These are phyloP conservation scores for Eospalax fontanierii DNA, from an alignment of 2,797 vertebrate species.

Conservation along the genomic window DNA sequence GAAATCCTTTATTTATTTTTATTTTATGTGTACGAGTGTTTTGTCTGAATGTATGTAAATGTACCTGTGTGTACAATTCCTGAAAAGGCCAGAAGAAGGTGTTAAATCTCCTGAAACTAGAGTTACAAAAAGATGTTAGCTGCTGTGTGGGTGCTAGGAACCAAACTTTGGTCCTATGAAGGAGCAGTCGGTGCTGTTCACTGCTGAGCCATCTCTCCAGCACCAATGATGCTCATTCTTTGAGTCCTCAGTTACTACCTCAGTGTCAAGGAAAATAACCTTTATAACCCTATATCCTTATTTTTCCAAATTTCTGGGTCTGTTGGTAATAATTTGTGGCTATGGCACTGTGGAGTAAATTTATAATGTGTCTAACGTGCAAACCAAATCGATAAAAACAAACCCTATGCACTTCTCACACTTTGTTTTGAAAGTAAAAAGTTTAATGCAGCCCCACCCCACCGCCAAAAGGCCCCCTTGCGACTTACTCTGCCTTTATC, in stretches of 20 bases:
- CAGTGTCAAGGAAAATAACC: not conserved
- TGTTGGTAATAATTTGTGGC: no score
- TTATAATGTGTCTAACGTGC: not conserved
- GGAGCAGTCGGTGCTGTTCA: no score
- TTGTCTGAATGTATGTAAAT: no score
- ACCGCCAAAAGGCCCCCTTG: not conserved
- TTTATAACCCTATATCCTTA: not conserved
- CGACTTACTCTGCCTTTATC: not conserved
- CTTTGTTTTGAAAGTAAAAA: not conserved
- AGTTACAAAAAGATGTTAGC: no score
- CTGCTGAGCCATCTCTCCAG: no score
- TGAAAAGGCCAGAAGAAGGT: no score
- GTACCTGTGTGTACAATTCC: no score
- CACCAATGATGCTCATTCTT: not conserved
- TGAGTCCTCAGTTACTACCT: fast-evolving
- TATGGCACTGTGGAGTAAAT: not conserved
- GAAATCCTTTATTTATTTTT: no score
- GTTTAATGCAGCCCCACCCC: not conserved
- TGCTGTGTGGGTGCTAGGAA: no score
- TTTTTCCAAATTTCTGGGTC: not conserved
- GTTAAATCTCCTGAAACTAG: no score
- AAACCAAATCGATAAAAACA: not conserved
- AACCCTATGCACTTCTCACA: not conserved
- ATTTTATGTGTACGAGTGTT: no score
- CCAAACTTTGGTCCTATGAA: no score